phyloP scores from a whole-genome alignment of 2,888 invertebrate genomes.

The Eristalis tenax region DNA sequence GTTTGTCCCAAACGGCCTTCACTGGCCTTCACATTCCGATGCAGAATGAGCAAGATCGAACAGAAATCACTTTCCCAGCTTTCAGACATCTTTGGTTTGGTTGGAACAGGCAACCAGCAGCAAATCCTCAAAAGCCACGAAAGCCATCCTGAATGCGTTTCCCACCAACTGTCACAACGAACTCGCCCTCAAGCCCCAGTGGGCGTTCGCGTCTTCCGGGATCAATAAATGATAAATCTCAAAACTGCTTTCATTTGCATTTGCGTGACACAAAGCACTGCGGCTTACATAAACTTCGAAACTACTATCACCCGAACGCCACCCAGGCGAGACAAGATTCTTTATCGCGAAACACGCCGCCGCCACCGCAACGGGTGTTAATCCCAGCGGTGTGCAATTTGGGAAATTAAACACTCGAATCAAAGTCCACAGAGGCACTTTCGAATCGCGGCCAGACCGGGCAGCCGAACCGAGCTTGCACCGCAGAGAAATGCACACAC shows the following conservation, averaged over 20 bases:
- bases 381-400: slow-evolving; percentile 56
- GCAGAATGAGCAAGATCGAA: too few relatives aligned
- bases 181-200: not conserved
- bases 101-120: too few relatives aligned
- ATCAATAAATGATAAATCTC: not conserved
- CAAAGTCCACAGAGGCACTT: not conserved
- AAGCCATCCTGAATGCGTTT: not conserved
- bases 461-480: not conserved
- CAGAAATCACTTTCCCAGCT: too few relatives aligned
- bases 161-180: not conserved
- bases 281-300: slow-evolving; percentile 18
- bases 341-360: slow-evolving; percentile 26
- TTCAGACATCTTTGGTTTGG: too few relatives aligned
- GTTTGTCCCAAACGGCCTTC: too few relatives aligned
- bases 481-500: slow-evolving; percentile 65
- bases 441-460: not conserved
- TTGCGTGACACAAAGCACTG: not conserved
- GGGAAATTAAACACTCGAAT: slow-evolving; percentile 53
- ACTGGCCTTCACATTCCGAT: too few relatives aligned
- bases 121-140: not conserved
- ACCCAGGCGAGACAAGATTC: slow-evolving; percentile 53
- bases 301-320: slow-evolving; percentile 64
- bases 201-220: not conserved
- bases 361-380: slow-evolving; percentile 11
- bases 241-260: not conserved